phyloP scores from a whole-genome alignment of 1,140 invertebrate species.

The Calliopsis andreniformis region DNA sequence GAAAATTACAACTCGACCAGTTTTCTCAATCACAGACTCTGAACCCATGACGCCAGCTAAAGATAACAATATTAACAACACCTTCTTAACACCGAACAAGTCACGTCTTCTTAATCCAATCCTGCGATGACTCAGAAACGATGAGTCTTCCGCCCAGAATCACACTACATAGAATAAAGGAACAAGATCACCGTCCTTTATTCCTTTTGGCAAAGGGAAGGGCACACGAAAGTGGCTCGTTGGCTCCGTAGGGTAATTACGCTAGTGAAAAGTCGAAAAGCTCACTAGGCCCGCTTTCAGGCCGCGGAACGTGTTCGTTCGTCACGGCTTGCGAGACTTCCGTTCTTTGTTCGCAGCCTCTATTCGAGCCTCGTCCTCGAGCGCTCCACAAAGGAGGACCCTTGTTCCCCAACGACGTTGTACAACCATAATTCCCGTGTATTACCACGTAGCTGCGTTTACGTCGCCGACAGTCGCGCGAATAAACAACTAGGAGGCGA shows the following conservation, averaged over 20 bases:
- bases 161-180: background rate
- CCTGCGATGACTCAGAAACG: background rate
- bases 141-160: too few relatives aligned
- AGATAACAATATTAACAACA: too few relatives aligned
- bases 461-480: background rate
- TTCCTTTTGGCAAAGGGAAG: background rate
- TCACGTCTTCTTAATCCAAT: background rate
- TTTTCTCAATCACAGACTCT: too few relatives aligned
- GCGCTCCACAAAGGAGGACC: slow-evolving; percentile 20
- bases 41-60: too few relatives aligned
- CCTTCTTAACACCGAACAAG: too few relatives aligned
- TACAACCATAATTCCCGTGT: background rate
- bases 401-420: background rate
- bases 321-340: slow-evolving; percentile 52
- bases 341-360: slow-evolving; percentile 51
- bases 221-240: background rate
- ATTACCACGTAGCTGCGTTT: background rate
- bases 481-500: background rate
- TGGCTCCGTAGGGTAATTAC: background rate
- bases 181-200: background rate
- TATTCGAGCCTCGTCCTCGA: slow-evolving; percentile 49
- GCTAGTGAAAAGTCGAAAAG: background rate
- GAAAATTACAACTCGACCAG: too few relatives aligned
- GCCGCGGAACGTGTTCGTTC: slow-evolving; percentile 26
- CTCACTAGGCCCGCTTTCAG: slow-evolving; percentile 32